phyloP scores from a whole-genome alignment of 2,797 vertebrate species.

The Chiroxiphia lanceolata region DNA sequence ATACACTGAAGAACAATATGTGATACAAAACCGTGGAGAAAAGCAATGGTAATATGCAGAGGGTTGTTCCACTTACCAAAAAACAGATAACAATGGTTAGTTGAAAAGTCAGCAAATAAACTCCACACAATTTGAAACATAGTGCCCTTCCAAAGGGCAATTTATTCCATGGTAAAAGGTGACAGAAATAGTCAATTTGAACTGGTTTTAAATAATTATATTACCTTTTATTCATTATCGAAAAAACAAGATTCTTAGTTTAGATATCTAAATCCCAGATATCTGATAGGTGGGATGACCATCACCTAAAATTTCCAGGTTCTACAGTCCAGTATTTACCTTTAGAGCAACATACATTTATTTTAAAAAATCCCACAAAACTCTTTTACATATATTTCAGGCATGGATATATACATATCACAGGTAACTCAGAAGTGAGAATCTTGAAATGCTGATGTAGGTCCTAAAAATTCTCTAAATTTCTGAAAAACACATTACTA shows the following conservation, averaged over 20 bases:
- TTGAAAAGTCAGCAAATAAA: neutral
- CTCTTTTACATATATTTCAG: neutral
- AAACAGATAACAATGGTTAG: neutral
- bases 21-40: neutral
- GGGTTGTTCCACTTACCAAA: neutral
- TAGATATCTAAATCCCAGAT: neutral
- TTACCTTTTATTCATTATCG: neutral
- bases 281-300: neutral
- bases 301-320: neutral
- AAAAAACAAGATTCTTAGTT: neutral
- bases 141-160: neutral
- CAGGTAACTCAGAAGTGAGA: neutral
- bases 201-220: neutral
- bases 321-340: neutral
- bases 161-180: neutral
- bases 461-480: neutral
- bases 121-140: neutral
- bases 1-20: neutral
- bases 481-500: neutral
- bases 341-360: neutral
- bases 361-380: neutral
- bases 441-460: neutral
- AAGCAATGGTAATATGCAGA: neutral
- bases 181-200: neutral
- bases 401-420: neutral